Evolutionary conservation across 2,797 vertebrate genomes (phyloP).

Genomic region (Peromyscus nudipes): DNA sequence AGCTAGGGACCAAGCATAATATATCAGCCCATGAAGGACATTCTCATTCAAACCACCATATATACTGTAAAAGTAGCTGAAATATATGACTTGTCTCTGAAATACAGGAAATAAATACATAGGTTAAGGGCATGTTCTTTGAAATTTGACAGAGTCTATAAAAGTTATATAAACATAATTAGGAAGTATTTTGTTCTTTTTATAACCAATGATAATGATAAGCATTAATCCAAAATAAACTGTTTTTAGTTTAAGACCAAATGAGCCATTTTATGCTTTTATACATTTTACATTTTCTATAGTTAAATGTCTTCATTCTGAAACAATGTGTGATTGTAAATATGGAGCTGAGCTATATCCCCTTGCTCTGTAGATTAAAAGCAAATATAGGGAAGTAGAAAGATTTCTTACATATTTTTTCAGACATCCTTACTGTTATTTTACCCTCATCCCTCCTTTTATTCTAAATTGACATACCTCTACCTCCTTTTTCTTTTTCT

Average conservation of each 20-base stretch:
- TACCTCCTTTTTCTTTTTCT: neutral
- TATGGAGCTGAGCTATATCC: neutral
- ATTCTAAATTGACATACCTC: neutral
- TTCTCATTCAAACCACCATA: neutral
- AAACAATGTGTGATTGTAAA: slow-evolving; percentile 42
- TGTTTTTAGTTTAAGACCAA: slow-evolving; percentile 27
- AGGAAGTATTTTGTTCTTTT: slow-evolving; percentile 45
- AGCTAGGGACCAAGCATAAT: neutral
- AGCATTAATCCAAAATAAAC: slow-evolving; percentile 49
- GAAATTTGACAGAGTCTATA: slow-evolving; percentile 55
- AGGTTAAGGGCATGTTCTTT: slow-evolving; percentile 43
- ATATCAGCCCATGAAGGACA: too few species aligned
- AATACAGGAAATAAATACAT: slow-evolving; percentile 6
- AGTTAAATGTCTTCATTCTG: slow-evolving; percentile 47
- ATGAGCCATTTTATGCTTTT: neutral
- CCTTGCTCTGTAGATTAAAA: slow-evolving; percentile 19
- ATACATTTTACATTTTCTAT: slow-evolving; percentile 41
- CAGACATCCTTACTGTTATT: neutral
- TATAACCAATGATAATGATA: slow-evolving; percentile 46
- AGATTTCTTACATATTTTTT: neutral
- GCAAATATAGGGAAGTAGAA: neutral
- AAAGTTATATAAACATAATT: slow-evolving; percentile 21
- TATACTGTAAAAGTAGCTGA: slow-evolving; percentile 1
- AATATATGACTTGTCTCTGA: slow-evolving; percentile 51
- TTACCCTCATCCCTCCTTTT: neutral